Base-by-base conservation (phyloP, 2,113 vertebrate genomes). In the Seriola quinqueradiata region DNA sequence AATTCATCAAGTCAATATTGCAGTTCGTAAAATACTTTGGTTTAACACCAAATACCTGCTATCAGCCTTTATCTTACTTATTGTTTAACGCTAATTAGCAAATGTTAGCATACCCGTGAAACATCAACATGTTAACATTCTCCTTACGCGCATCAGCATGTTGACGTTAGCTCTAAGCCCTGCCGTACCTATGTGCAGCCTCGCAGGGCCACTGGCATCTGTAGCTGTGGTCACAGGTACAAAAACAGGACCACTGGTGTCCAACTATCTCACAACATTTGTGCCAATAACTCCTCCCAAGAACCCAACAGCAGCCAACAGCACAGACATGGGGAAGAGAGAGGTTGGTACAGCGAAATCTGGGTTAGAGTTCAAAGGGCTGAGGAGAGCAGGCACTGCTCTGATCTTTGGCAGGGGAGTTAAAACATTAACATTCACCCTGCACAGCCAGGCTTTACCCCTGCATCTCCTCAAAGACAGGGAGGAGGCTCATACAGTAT, bases 391-490 rank as follows among this genome's bases (percentile, higher is more conserved):
- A 70, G 71, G 83, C 90, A 7, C 54, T 23, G 77, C 90, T 88
- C 86, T 93, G 88, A 94, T 94, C 90, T 92, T 86, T 82, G 85
- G 67, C 75, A 87, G 84, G 75, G 81, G 89, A 88, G 89, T 82
- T 90, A 87, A 87, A 87, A 83, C 90, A 94, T 95, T 93, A 94
- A 83, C 77, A 91, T 92, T 92, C 88, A 82, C 59, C 59, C 76
- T 40, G 71, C 75, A 72, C 73, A 63, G 75, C 66, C 68, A n/a
- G 55, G 68, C 74, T 84, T 82, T 72, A 86, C 36, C 72, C 74
- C 92, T 44, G 76, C 84, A 50, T 83, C 80, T 87, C 75, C 85
- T 93, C 85, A 88, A 87, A 92, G 84, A 64, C 60, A 59, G 61
- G 17, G 44, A 44, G 65, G 74, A 79, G 76, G 63, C 57, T 80